Evolutionary conservation across 2,113 vertebrate species (phyloP), one percentile per base, ranked within the genome.

Genomic region (Tricholaema leucomelas): DNA sequence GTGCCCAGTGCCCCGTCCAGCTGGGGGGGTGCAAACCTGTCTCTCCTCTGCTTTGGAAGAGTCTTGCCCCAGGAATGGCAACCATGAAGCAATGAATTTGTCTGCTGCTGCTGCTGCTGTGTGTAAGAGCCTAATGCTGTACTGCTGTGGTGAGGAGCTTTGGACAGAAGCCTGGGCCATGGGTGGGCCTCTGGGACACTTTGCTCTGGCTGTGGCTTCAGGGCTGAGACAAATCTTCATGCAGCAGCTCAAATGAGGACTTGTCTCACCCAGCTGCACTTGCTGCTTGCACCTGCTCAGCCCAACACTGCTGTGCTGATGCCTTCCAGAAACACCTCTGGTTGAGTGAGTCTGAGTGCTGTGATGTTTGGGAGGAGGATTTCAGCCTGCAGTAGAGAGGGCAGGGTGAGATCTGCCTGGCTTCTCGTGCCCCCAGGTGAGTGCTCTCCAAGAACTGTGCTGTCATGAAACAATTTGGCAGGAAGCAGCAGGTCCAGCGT

Each of bases 351-450:
- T 83, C 60, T 63, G 77, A 86, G 66, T 38, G 42, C 48, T 10
- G 1, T 8, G 25, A 15, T 71, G 60, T 40, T 74, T 84, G 28
- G 24, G 50, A 12, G 31, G n/a, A 25, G 14, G 38, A 63, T 77
- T 88, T 84, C 80, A 77, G 19, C 33, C 52, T 64, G 73, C 80
- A 85, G 69, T 36, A n/a, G 36, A 66, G n/a, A 9, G 11, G 2
- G 2, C 46, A 6, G 7, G 5, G 0, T 2, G 1, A 12, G 40
- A 63, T 25, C 28, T 56, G 74, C 31, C 23, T 75, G 84, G 15
- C 42, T 84, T 50, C 54, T 66, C 0, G 0, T 69, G 48, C 64
- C 81, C 54, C 40, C 0, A 0, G 36, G 63, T 54, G 44, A 69
- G 8, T 8, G 64, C 33, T 79, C 27, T 72, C 63, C 17, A 18